Evolutionary conservation across 2,888 invertebrate genomes (phyloP), one percentile per base, ranked within the genome.

Genomic region (Microplitis manilae): DNA sequence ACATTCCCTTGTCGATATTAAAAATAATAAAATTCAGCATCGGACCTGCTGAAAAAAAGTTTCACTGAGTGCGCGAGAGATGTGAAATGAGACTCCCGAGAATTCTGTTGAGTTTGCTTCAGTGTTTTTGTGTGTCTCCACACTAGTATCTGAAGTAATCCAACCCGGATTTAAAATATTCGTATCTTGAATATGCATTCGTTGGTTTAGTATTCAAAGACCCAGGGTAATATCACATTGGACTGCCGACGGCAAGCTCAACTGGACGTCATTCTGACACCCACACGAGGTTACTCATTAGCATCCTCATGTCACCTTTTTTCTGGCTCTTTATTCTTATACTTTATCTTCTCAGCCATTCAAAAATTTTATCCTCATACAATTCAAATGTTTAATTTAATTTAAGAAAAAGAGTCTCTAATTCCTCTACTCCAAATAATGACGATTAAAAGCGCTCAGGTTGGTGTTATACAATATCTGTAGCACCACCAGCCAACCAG

Each of bases 181-280:
- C 87, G 86, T 88, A 88, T 88, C 87, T 87, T 85, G 86, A 85
- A 85, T 86, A 86, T 85, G 86, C 88, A 88, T 87, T 88, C 87
- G 81, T 83, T 82, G 85, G 81, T 85, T 85, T 84, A 83, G 81
- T 83, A 77, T 82, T 79, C 75, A 76, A 13, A 78, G 80, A 76
- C 79, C 61, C 76, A 71, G 69, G 60, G 60, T 61, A 70, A 59
- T 74, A 78, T 65, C 71, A 74, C 77, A 39, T 76, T 72, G 20
- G 64, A 50, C 65, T 70, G 61, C 50, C 68, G 60, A 77, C 62
- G 59, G 61, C 50, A 13, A 13, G 50, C 68, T 68, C 64, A 73
- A 78, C 76, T 50, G 68, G 62, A 76, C 77, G 73, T 50, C 50
- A 50, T 13, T 50, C 50, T 13, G 50, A 50, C 13, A 50, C 50